phyloP scores from a whole-genome alignment of 2,797 vertebrate species.

The Arrhamphus sclerolepis region DNA sequence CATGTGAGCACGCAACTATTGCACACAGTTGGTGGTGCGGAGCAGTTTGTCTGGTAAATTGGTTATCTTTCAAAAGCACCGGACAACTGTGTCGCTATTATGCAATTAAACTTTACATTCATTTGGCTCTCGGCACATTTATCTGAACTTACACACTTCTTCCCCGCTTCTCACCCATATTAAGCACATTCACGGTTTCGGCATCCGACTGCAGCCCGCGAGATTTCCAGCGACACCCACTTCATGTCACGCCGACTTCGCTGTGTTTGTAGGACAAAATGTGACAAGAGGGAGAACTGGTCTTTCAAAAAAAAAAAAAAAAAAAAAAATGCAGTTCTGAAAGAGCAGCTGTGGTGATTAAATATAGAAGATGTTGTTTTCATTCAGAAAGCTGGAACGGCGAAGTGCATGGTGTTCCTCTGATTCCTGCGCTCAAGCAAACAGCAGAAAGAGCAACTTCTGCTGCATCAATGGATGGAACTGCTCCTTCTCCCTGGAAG shows the following conservation, averaged over 20 bases:
- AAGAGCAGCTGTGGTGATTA: neutral
- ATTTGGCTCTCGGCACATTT: conserved; percentile 5
- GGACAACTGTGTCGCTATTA: conserved; percentile 19
- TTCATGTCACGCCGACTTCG: conserved; percentile 1
- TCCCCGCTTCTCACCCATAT: neutral
- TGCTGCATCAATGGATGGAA: no score
- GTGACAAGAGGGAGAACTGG: neutral
- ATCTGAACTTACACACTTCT: conserved; percentile 6
- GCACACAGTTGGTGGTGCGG: conserved; percentile 57
- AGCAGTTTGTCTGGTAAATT: conserved; percentile 29
- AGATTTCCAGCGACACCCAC: conserved; percentile 9
- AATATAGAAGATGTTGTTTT: no score
- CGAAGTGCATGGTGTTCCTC: no score
- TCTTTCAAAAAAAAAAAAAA: no score
- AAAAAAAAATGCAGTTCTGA: neutral
- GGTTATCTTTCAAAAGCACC: conserved; percentile 27
- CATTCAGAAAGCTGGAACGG: no score
- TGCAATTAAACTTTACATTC: conserved; percentile 24
- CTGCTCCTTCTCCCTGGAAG: neutral
- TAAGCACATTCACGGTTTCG: neutral
- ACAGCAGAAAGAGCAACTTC: no score
- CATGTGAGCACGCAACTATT: conserved; percentile 49
- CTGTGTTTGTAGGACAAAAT: neutral
- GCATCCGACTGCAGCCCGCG: conserved; percentile 6
- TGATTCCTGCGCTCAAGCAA: no score